Evolutionary conservation across 2,888 invertebrate species (phyloP).

Genomic region (Drosophila lacicola): DNA sequence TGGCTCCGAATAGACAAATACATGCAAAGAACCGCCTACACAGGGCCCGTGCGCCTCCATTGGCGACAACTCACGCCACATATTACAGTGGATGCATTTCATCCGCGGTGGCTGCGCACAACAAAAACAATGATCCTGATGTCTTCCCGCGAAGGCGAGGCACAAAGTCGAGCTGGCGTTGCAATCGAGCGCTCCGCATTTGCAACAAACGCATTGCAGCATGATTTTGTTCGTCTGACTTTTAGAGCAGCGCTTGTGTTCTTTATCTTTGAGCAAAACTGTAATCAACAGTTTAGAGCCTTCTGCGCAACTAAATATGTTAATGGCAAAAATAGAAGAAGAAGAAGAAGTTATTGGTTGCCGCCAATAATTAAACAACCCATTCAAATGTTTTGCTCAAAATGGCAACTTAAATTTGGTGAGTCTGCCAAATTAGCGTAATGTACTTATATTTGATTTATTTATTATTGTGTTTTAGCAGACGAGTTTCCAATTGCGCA

Average conservation of each 20-base stretch:
- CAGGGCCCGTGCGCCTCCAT: constrained; percentile 26
- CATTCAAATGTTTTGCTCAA: neutral
- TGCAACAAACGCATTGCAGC: constrained; percentile 28
- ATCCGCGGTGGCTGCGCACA: constrained; percentile 37
- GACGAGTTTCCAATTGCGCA: too few species aligned
- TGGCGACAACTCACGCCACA: constrained; percentile 8
- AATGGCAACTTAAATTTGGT: too few species aligned
- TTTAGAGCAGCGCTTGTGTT: too few species aligned
- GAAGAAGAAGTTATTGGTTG: neutral
- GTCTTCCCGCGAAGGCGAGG: neutral
- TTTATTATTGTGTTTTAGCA: neutral
- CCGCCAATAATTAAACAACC: neutral
- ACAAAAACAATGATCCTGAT: constrained; percentile 43
- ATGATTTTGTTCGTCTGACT: neutral
- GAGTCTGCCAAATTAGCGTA: too few species aligned
- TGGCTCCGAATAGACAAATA: constrained; percentile 26
- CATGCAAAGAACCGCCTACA: constrained; percentile 4
- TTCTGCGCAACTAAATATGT: neutral
- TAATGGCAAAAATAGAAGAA: neutral
- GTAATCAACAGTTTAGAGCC: neutral
- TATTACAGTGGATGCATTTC: constrained; percentile 46
- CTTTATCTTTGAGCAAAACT: too few species aligned
- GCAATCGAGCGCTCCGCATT: constrained; percentile 12
- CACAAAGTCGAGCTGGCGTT: neutral
- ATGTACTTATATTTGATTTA: neutral